phyloP scores from a whole-genome alignment of 2,888 invertebrate genomes.

The Rotaria macrura region DNA sequence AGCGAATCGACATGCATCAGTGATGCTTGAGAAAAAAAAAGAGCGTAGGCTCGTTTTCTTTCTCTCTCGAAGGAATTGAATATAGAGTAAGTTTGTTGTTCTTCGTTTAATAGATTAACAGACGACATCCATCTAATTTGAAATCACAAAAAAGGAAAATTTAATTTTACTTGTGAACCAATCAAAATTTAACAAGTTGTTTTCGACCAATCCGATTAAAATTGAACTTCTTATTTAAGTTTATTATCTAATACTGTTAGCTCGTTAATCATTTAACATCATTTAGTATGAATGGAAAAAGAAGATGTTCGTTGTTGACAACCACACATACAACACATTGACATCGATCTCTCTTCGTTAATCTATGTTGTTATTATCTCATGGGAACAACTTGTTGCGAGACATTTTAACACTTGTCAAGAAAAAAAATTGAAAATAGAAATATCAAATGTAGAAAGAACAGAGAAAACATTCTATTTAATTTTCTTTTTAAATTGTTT shows the following conservation, averaged over 20 bases:
- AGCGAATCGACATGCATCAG: constrained; percentile 13
- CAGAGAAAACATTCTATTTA: not conserved
- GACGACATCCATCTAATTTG: not conserved
- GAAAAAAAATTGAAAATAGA: not conserved
- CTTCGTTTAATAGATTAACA: not conserved
- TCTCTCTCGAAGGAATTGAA: not conserved
- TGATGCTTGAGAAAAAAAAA: not conserved
- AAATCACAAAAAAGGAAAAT: not conserved
- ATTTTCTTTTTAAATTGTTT: not conserved
- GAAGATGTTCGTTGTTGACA: not conserved
- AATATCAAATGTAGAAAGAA: no score
- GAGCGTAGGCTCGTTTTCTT: not conserved
- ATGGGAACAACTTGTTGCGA: not conserved
- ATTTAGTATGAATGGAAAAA: not conserved
- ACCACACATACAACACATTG: not conserved
- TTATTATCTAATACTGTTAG: no score
- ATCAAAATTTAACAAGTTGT: not conserved
- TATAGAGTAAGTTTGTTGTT: not conserved
- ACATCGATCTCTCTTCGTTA: not conserved
- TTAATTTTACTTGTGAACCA: not conserved
- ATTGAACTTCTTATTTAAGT: not conserved
- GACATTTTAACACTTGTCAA: not conserved
- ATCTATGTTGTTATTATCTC: not conserved
- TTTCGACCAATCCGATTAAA: no score
- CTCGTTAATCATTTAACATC: not conserved